These are phyloP conservation scores for Petrocephalus zakoni DNA, from an alignment of 2,113 vertebrate genomes.

Conservation along the genomic window DNA sequence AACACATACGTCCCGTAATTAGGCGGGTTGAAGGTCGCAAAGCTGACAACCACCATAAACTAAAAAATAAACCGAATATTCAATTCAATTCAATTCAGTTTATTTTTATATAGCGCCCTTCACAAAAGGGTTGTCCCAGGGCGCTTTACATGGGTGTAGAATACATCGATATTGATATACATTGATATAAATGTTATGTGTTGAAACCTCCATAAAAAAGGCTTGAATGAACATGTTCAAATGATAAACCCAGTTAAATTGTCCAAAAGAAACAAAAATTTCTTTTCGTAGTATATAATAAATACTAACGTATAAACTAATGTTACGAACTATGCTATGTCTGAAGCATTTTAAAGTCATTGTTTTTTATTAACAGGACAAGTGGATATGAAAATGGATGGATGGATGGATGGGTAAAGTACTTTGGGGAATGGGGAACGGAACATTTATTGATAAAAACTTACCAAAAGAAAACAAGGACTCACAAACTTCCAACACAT, in stretches of 20 bases:
- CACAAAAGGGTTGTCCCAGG: too few species aligned
- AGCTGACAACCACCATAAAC: slow-evolving; percentile 82
- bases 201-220: background rate
- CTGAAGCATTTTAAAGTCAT: background rate
- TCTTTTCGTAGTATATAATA: background rate
- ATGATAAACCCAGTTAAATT: background rate
- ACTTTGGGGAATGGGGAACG: background rate
- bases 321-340: background rate
- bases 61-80: slow-evolving; percentile 33
- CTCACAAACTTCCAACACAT: slow-evolving; percentile 89
- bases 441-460: background rate
- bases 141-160: too few species aligned
- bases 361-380: background rate
- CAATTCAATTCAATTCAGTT: too few species aligned
- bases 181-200: background rate
- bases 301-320: background rate
- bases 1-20: slow-evolving; percentile 73
- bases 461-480: slow-evolving; percentile 82
- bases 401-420: background rate
- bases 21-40: slow-evolving; percentile 74
- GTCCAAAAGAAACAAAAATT: background rate
- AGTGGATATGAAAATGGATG: background rate
- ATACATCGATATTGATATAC: too few species aligned
- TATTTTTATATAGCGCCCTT: too few species aligned
- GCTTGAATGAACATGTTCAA: background rate